phyloP scores from a whole-genome alignment of 2,797 vertebrate species.

The Pseudomugil gertrudae region DNA sequence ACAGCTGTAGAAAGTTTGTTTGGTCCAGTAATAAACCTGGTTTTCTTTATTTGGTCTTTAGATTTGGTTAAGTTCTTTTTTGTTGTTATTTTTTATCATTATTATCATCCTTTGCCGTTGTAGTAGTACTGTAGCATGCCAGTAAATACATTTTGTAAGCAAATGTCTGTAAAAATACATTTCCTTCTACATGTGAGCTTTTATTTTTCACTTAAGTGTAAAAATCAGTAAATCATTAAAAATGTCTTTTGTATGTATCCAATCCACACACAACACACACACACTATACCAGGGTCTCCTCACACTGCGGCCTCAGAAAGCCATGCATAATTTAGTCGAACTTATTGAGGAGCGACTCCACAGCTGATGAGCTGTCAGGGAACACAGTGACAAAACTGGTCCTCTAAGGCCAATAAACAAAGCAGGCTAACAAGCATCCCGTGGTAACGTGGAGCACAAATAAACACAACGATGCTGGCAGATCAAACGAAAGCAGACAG shows the following conservation, averaged over 20 bases:
- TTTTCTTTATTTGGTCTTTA: no score
- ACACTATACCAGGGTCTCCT: no score
- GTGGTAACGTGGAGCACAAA: constrained; percentile 40
- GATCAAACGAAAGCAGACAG: constrained; percentile 61
- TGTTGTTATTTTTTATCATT: no score
- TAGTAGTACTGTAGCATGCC: no score
- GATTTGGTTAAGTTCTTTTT: no score
- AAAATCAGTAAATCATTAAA: constrained; percentile 3
- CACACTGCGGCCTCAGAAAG: constrained; percentile 24
- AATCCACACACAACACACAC: no score
- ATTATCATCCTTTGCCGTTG: no score
- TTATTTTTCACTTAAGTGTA: constrained; percentile 9
- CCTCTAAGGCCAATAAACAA: constrained; percentile 62
- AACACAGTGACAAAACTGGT: constrained; percentile 39
- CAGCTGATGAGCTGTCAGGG: constrained; percentile 62
- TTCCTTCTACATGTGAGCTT: neutral
- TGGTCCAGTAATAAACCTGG: no score
- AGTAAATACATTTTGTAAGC: no score
- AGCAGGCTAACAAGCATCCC: constrained; percentile 63
- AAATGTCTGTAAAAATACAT: neutral
- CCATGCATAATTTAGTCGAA: constrained; percentile 60
- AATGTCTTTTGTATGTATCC: no score
- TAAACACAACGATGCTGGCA: constrained; percentile 52
- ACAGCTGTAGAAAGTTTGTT: no score
- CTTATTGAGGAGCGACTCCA: constrained; percentile 52